Conservation (phyloP, 2,888 invertebrate species). For the Xestia xanthographa region DNA sequence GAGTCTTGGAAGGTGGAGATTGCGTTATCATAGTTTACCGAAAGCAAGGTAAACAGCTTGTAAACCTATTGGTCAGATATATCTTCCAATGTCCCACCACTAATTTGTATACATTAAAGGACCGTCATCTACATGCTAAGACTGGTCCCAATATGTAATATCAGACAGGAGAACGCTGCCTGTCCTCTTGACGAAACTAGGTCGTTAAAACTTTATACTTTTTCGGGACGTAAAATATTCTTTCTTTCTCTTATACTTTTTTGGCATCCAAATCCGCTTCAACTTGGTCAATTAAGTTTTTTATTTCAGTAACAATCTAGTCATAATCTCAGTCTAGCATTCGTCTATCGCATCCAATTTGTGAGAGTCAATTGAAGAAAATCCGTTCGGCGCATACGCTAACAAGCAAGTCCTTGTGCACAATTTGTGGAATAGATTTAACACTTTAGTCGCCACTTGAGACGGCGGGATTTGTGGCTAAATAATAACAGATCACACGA, state of each 20-base stretch:
- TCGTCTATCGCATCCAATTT: slow-evolving; percentile 37
- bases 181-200: background rate
- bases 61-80: background rate
- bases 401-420: slow-evolving; percentile 26
- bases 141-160: background rate
- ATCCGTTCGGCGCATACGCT: slow-evolving; percentile 24
- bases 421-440: slow-evolving; percentile 44
- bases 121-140: background rate
- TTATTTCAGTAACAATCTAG: slow-evolving; percentile 1
- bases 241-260: background rate
- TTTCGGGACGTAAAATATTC: background rate
- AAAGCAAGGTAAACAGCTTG: background rate
- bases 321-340: slow-evolving; percentile 6
- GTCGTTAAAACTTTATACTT: background rate
- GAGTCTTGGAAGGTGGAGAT: background rate
- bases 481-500: background rate
- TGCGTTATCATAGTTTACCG: background rate
- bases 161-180: background rate
- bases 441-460: slow-evolving; percentile 13
- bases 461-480: background rate
- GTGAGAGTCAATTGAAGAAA: slow-evolving; percentile 52
- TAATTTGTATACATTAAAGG: background rate
- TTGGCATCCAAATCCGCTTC: slow-evolving; percentile 12
- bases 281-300: background rate
- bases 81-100: background rate